Base-by-base conservation (phyloP, 1,140 invertebrate species). In the Diabrotica undecimpunctata region DNA sequence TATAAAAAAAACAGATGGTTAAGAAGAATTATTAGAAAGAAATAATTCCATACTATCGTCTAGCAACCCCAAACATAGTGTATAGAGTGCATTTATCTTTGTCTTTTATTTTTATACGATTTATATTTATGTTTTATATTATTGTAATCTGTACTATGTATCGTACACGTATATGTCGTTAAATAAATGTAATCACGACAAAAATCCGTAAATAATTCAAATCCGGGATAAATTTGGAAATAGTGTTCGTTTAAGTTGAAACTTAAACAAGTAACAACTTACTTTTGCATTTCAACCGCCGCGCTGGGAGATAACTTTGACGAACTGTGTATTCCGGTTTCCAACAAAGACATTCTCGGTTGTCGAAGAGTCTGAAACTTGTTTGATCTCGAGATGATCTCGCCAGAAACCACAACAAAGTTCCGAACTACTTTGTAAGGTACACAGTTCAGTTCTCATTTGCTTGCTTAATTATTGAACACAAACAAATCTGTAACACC, bases 331-430 rank as follows among this genome's bases (percentile, higher is more conserved):
- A 46, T 46, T 46, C n/a, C 41, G 41, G 41, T 46, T 46, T 46
- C 41, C 41, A 46, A 46, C 41, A 46, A 46, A 46, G 41, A n/a
- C 41, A 46, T 46, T 46, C 41, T 46, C 41, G 41, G 41, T 46
- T 46, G 41, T 46, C 41, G 41, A 46, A 46, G 41, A 46, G 41
- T 46, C 41, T 46, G 8, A 46, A 46, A 46, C 41, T 46, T 46
- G 41, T 46, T 46, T 46, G 41, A 46, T 46, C 41, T 46, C n/a
- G 41, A 46, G n/a, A 46, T 46, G 41, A 46, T 46, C 41, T 46
- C 41, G n/a, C 41, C 41, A 46, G n/a, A 46, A 46, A 46, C 41
- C 41, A 46, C 41, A 46, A 46, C 41, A 46, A 46, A 46, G 41
- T n/a, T 46, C 41, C n/a, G n/a, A 46, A 46, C 41, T 46, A 46